Conservation (phyloP, 2,888 invertebrate genomes). For the Brachycybe producta region DNA sequence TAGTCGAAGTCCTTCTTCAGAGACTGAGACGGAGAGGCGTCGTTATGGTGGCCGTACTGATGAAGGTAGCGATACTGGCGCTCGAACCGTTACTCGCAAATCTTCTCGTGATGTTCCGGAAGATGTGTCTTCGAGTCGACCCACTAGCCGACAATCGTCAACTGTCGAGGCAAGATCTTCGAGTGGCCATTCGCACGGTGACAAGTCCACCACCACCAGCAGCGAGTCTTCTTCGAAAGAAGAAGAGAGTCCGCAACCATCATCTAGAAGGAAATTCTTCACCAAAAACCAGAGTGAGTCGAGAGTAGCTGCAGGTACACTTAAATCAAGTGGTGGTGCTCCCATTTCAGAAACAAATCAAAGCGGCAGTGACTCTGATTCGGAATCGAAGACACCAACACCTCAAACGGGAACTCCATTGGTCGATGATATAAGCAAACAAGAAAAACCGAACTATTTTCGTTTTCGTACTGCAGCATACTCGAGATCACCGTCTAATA, state of each 20-base stretch:
- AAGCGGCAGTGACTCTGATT: slow-evolving; percentile 47
- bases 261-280: slow-evolving; percentile 13
- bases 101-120: slow-evolving; percentile 11
- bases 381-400: slow-evolving; percentile 25
- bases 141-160: slow-evolving; percentile 19
- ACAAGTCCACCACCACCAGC: slow-evolving; percentile 4
- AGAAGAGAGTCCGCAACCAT: slow-evolving; percentile 10
- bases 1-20: neutral
- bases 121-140: slow-evolving; percentile 11
- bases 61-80: neutral
- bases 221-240: slow-evolving; percentile 13
- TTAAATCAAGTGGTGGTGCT: slow-evolving; percentile 7
- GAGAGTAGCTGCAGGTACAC: neutral
- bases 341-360: slow-evolving; percentile 24
- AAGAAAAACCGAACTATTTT: slow-evolving; percentile 24
- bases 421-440: slow-evolving; percentile 22
- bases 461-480: slow-evolving; percentile 22
- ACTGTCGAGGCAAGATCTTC: slow-evolving; percentile 1
- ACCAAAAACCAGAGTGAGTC: neutral
- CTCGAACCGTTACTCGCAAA: too few relatives aligned
- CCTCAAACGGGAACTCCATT: slow-evolving; percentile 6
- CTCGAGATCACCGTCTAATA: slow-evolving; percentile 21
- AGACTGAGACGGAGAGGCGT: neutral
- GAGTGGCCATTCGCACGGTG: neutral
- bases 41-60: neutral